These are phyloP conservation scores for Agrypnia vestita DNA, from an alignment of 1,140 invertebrate genomes.

Conservation along the genomic window DNA sequence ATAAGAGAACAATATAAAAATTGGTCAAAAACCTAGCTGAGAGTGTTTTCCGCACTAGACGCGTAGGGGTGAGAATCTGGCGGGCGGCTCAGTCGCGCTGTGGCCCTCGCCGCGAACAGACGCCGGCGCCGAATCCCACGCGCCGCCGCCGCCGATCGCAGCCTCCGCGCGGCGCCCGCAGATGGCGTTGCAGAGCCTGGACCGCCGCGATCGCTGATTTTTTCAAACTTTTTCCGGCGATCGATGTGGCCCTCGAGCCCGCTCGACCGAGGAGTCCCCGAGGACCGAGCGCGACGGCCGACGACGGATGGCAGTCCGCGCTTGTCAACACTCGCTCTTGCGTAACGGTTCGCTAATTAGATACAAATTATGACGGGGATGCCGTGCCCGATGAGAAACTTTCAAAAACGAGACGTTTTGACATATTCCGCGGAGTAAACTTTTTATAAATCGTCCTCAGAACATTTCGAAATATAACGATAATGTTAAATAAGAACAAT, in stretches of 20 bases:
- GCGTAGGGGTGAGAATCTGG: slow-evolving; percentile 12
- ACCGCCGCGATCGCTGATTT: slow-evolving; percentile 22
- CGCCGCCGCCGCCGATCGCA: neutral
- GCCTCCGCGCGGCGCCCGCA: slow-evolving; percentile 17
- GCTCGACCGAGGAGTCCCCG: neutral
- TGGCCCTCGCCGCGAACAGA: slow-evolving; percentile 46
- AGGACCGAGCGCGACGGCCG: neutral
- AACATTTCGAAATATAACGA: no score
- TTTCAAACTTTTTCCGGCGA: slow-evolving; percentile 31
- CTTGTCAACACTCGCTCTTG: neutral
- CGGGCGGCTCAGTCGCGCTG: slow-evolving; percentile 41
- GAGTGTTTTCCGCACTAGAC: no score
- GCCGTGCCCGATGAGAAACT: neutral
- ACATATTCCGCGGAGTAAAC: no score
- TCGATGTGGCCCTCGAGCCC: slow-evolving; percentile 5
- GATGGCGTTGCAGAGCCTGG: neutral
- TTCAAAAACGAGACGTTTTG: neutral
- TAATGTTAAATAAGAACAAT: no score
- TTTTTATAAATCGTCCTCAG: no score
- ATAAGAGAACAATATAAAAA: no score
- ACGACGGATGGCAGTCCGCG: neutral
- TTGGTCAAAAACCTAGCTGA: no score
- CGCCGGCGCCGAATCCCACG: slow-evolving; percentile 27
- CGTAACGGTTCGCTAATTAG: neutral
- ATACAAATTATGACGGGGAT: neutral